A percentile compares a stretch with the other conserved stretches of the same genome.
These are phyloP conservation scores for Furcula furcula DNA, from an alignment of 2,888 invertebrate species.

Conservation along the genomic window DNA sequence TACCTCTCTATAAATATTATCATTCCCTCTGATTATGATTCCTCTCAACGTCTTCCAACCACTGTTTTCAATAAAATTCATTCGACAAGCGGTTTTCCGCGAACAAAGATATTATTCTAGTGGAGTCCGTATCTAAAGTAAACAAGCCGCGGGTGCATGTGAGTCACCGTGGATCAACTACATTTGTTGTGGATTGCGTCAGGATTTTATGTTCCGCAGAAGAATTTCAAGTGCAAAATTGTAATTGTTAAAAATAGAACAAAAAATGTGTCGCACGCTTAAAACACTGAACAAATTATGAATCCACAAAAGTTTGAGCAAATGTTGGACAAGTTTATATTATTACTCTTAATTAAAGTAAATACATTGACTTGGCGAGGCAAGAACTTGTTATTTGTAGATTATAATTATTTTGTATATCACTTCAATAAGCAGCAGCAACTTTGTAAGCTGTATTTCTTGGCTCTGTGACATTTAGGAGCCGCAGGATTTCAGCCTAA, in stretches of 20 bases:
- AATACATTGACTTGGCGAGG: no score
- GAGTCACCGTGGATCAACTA: conserved; percentile 13
- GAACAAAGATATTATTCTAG: conserved; percentile 42
- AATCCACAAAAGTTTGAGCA: no score
- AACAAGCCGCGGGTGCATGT: conserved; percentile 26
- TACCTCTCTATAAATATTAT: conserved; percentile 1
- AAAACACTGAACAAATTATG: no score
- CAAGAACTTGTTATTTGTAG: no score
- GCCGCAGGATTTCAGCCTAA: not conserved
- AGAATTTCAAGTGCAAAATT: not conserved
- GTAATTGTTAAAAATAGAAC: not conserved
- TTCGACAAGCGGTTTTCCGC: conserved; percentile 26
- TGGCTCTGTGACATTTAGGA: not conserved
- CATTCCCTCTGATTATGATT: not conserved
- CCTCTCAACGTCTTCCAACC: not conserved
- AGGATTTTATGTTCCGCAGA: conserved; percentile 1
- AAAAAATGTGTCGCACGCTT: not conserved
- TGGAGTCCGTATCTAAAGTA: conserved; percentile 32
- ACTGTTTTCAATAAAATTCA: conserved; percentile 30
- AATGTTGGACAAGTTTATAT: no score
- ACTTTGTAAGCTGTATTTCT: conserved; percentile 14
- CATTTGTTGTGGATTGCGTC: conserved; percentile 2
- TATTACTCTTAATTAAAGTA: no score
- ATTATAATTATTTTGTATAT: no score
- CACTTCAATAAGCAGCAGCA: no score